phyloP scores from a whole-genome alignment of 2,113 vertebrate genomes.

The Sceloporus tristichus region DNA sequence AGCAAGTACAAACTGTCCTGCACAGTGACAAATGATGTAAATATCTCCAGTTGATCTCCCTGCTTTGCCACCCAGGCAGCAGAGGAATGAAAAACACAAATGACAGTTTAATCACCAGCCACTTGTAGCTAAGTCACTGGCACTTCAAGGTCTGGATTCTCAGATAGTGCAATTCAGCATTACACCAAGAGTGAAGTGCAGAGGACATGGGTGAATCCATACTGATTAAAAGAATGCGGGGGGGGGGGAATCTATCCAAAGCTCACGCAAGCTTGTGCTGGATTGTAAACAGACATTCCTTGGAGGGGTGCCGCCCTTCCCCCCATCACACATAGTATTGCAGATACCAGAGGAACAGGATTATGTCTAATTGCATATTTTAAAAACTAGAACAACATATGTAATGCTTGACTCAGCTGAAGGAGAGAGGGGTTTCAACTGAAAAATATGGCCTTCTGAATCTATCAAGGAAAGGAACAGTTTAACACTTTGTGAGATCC shows the following conservation, averaged over 20 bases:
- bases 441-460: background rate
- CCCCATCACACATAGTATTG: too few species aligned
- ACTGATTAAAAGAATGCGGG: background rate
- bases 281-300: background rate
- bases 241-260: background rate
- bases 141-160: background rate
- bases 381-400: background rate
- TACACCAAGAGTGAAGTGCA: rapidly evolving
- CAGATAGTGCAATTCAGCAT: rapidly evolving
- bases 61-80: rapidly evolving
- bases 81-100: background rate
- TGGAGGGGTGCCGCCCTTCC: too few species aligned
- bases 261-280: background rate
- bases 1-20: conserved; percentile 24
- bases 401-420: background rate
- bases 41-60: conserved; percentile 17
- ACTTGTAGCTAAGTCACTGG: background rate
- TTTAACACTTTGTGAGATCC: background rate
- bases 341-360: background rate
- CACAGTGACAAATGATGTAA: conserved; percentile 14
- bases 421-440: too few species aligned
- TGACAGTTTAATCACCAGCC: background rate
- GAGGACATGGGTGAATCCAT: background rate
- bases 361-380: background rate
- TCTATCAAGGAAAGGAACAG: background rate